Evolutionary conservation across 2,113 vertebrate genomes (phyloP).

Genomic region (Pollachius pollachius): DNA sequence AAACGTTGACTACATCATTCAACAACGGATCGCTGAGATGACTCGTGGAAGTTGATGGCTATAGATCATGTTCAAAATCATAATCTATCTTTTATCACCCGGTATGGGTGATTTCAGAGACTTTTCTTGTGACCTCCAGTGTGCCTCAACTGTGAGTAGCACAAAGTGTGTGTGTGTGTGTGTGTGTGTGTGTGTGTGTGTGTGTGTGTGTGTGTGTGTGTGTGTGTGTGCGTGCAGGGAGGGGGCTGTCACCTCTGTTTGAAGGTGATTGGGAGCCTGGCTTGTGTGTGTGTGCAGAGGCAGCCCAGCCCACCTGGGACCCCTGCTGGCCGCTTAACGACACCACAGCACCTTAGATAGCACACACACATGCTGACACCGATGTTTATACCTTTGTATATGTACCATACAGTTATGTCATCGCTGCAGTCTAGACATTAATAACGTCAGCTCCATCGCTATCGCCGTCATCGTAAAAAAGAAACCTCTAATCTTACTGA

Average conservation of each 20-base stretch:
- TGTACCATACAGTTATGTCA: too few relatives aligned
- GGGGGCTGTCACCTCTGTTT: constrained; percentile 65
- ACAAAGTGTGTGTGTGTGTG: constrained; percentile 35
- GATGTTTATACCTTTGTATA: too few relatives aligned
- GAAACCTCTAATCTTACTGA: too few relatives aligned
- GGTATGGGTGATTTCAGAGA: constrained; percentile 13
- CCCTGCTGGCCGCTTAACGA: constrained; percentile 50
- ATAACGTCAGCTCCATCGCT: too few relatives aligned
- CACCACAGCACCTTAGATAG: too few relatives aligned
- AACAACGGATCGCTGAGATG: background rate
- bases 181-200: background rate
- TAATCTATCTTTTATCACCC: constrained; percentile 27
- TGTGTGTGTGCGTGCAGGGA: constrained; percentile 17
- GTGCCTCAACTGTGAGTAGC: constrained; percentile 7
- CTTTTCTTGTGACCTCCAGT: constrained; percentile 16
- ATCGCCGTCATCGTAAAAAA: too few relatives aligned
- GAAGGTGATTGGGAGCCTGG: constrained; percentile 65
- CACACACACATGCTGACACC: too few relatives aligned
- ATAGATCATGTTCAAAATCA: constrained; percentile 3
- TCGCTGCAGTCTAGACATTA: too few relatives aligned
- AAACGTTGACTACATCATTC: background rate
- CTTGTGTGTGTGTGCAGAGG: constrained; percentile 11
- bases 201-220: too few relatives aligned
- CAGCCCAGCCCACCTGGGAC: constrained; percentile 50
- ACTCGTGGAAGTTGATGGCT: background rate